Evolutionary conservation across 2,888 invertebrate species (phyloP).

Genomic region (Leucozona laternaria): DNA sequence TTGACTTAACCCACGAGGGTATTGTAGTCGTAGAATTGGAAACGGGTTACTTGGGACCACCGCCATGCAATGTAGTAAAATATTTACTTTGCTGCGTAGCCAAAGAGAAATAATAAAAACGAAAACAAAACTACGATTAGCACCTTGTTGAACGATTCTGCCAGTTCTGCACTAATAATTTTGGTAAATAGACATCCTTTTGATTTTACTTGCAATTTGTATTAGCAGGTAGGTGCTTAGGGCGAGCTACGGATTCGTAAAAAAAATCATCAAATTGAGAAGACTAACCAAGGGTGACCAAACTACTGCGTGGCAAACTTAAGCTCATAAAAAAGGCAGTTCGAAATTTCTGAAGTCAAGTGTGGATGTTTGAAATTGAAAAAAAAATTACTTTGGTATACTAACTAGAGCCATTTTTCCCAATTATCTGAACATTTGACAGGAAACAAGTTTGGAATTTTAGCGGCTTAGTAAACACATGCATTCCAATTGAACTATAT

Average conservation of each 20-base stretch:
- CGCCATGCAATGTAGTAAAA: slow-evolving; percentile 61
- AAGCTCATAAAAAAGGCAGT: neutral
- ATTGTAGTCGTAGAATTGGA: slow-evolving; percentile 33
- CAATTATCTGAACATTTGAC: neutral
- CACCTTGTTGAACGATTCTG: slow-evolving; percentile 71
- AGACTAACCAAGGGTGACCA: neutral
- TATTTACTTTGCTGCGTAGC: slow-evolving; percentile 65
- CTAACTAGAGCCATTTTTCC: neutral
- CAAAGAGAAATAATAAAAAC: slow-evolving; percentile 29
- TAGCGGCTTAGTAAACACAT: slow-evolving; percentile 8
- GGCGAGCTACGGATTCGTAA: neutral
- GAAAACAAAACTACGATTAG: slow-evolving; percentile 73
- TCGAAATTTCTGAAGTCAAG: neutral
- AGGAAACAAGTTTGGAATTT: slow-evolving; percentile 49
- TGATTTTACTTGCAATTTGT: neutral
- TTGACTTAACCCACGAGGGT: slow-evolving; percentile 50
- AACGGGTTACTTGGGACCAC: slow-evolving; percentile 66
- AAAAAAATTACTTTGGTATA: too few species aligned
- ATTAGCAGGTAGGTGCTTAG: neutral
- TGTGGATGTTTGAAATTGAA: too few species aligned
- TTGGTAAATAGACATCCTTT: slow-evolving; percentile 56
- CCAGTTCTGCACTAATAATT: slow-evolving; percentile 66
- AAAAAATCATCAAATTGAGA: neutral
- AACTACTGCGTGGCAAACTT: neutral
- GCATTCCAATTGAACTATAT: slow-evolving; percentile 60